These are phyloP conservation scores for Dysmachus trigonus DNA, from an alignment of 2,888 invertebrate genomes.

Conservation along the genomic window DNA sequence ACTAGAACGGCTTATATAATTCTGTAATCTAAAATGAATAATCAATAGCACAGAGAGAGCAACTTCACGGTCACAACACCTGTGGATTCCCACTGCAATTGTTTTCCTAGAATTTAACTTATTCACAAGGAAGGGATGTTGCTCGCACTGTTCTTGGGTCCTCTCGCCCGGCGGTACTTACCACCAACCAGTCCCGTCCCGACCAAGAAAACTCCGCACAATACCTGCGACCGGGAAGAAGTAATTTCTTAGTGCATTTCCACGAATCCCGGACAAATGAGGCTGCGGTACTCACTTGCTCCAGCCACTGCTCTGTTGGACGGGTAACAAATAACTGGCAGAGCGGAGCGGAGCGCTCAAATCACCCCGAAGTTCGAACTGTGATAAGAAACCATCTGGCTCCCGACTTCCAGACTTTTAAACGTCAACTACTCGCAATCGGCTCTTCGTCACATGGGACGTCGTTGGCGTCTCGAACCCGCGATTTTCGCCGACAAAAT, in stretches of 20 bases:
- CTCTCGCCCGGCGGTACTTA: background rate
- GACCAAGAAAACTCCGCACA: background rate
- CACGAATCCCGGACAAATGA: background rate
- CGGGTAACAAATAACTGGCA: background rate
- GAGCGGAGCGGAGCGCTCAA: background rate
- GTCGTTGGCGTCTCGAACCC: background rate
- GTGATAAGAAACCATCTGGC: background rate
- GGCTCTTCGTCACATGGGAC: background rate
- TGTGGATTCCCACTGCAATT: background rate
- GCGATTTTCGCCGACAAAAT: background rate
- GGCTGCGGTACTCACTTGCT: background rate
- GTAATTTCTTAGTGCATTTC: background rate
- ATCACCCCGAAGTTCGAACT: background rate
- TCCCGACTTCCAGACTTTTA: background rate
- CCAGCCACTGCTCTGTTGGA: background rate
- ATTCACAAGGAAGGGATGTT: background rate
- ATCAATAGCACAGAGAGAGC: background rate
- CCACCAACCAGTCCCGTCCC: background rate
- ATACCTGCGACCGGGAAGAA: background rate
- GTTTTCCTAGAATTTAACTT: background rate
- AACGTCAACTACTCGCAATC: background rate
- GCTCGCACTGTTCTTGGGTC: background rate
- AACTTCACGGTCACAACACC: background rate
- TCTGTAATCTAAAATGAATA: background rate
- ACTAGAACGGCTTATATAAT: background rate